Percentiles rank a stretch among this genome's conserved stretches.
phyloP scores from a whole-genome alignment of 1,140 invertebrate genomes.

The Leptopilina boulardi region DNA sequence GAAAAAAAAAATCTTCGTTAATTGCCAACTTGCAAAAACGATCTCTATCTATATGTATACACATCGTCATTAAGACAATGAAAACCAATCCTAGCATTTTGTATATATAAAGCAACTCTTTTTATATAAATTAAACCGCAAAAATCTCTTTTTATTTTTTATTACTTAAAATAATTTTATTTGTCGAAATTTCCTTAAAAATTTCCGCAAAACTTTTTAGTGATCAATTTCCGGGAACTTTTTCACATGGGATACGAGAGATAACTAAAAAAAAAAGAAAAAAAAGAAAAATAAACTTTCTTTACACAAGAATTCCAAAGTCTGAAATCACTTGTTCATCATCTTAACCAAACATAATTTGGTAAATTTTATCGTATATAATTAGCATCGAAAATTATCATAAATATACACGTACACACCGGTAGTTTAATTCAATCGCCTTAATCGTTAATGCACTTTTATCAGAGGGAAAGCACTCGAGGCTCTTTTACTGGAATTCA shows the following conservation, averaged over 20 bases:
- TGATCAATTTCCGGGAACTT: too few relatives aligned
- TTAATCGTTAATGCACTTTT: constrained; percentile 3
- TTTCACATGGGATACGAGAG: too few relatives aligned
- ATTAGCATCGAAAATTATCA: neutral
- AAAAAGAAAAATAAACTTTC: too few relatives aligned
- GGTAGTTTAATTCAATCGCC: constrained; percentile 1
- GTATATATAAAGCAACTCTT: too few relatives aligned
- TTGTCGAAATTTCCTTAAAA: too few relatives aligned
- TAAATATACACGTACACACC: neutral
- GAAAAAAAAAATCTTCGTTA: constrained; percentile 42
- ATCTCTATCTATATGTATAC: constrained; percentile 13
- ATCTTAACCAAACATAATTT: constrained; percentile 4
- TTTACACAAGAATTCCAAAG: neutral
- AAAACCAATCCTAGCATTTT: neutral
- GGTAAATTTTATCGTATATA: constrained; percentile 4
- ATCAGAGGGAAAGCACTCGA: neutral
- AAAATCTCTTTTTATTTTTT: too few relatives aligned
- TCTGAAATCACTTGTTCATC: neutral
- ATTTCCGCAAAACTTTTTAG: too few relatives aligned
- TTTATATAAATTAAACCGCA: too few relatives aligned
- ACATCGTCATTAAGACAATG: constrained; percentile 44
- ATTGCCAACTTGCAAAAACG: constrained; percentile 49
- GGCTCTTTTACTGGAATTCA: neutral
- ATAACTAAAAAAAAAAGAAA: too few relatives aligned
- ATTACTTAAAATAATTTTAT: too few relatives aligned